These are phyloP conservation scores for Lithophane ornitopus DNA, from an alignment of 2,888 invertebrate genomes.

Conservation along the genomic window DNA sequence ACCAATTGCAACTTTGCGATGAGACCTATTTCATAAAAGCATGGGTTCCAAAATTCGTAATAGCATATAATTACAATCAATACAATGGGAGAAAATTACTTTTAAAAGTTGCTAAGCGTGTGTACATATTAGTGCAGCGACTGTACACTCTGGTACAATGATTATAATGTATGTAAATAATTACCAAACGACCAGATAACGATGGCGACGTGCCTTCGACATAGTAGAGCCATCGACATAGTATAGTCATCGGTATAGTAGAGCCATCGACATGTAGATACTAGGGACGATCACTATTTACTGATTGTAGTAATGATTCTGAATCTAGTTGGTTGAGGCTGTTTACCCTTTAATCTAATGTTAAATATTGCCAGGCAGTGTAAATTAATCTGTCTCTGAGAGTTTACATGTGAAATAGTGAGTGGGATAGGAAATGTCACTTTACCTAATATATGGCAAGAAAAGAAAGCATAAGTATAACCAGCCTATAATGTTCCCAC, in stretches of 20 bases:
- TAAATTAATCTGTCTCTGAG: neutral
- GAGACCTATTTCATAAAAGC: neutral
- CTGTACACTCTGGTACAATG: conserved; percentile 3
- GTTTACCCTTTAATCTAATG: neutral
- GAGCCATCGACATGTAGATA: neutral
- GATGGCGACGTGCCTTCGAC: conserved; percentile 42
- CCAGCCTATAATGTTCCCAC: too few relatives aligned
- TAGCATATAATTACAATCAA: neutral
- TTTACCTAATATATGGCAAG: neutral
- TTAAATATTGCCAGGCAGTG: neutral
- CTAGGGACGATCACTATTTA: conserved; percentile 5
- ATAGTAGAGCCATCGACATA: neutral
- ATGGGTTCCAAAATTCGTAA: neutral
- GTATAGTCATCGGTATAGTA: neutral
- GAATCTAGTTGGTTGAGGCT: neutral
- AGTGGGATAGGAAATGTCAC: neutral
- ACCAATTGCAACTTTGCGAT: neutral
- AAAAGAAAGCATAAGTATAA: too few relatives aligned
- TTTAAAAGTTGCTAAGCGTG: neutral
- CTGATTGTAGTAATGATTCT: conserved; percentile 14
- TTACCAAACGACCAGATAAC: conserved; percentile 50
- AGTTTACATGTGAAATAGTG: neutral
- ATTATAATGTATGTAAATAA: conserved; percentile 58
- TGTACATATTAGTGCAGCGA: neutral
- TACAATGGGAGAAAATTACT: neutral